Evolutionary conservation across 2,113 vertebrate species (phyloP).

Genomic region (Anser brachyrhynchus): DNA sequence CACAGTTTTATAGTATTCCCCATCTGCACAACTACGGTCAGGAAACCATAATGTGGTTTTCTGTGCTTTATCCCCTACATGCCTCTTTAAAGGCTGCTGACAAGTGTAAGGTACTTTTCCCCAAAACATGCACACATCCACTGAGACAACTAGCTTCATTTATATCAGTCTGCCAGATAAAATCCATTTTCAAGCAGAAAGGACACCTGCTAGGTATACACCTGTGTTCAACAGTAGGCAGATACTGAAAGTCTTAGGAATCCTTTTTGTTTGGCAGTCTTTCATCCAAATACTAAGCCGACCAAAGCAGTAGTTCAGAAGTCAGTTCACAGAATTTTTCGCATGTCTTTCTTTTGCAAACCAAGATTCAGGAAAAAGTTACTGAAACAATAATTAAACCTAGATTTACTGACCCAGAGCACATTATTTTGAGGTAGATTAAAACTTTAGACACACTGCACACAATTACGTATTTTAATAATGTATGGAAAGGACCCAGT

Average conservation of each 20-base stretch:
- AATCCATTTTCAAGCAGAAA: background rate
- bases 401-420: background rate
- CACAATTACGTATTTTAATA: background rate
- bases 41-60: accelerated
- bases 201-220: background rate
- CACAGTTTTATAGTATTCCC: background rate
- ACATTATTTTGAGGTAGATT: background rate
- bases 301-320: background rate
- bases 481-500: background rate
- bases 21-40: accelerated
- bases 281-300: background rate
- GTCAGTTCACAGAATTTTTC: background rate
- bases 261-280: background rate
- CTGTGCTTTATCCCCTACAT: accelerated
- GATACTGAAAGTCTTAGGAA: accelerated
- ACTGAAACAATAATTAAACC: slow-evolving; percentile 3
- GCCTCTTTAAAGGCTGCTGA: background rate
- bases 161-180: background rate
- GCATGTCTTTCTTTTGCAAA: background rate
- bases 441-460: background rate
- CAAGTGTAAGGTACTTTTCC: background rate
- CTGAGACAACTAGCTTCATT: background rate
- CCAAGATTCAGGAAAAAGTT: background rate
- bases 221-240: background rate
- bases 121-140: background rate